Percentiles rank a stretch among this genome's conserved stretches.
phyloP scores from a whole-genome alignment of 2,797 vertebrate species.

The Staurois parvus region DNA sequence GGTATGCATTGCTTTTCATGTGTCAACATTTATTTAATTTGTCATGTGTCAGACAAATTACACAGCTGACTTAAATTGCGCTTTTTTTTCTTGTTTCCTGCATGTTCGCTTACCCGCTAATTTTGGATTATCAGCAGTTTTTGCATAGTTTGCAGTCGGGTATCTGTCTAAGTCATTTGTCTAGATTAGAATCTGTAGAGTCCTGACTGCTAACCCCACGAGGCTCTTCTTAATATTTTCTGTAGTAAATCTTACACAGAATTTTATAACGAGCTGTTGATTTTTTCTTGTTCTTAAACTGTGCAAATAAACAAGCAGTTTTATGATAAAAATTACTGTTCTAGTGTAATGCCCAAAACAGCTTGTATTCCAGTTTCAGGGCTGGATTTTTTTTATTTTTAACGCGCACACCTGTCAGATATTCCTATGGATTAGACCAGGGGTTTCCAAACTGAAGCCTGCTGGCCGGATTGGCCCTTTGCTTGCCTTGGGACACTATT shows the following conservation, averaged over 20 bases:
- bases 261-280: constrained; percentile 59
- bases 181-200: constrained; percentile 72
- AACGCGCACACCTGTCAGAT: too few species aligned
- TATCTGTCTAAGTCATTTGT: constrained; percentile 74
- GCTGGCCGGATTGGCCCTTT: too few species aligned
- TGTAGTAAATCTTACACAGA: constrained; percentile 36
- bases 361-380: too few species aligned
- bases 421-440: too few species aligned
- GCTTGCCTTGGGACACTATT: too few species aligned
- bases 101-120: constrained; percentile 61
- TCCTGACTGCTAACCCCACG: constrained; percentile 59
- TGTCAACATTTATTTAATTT: constrained; percentile 67
- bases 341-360: too few species aligned
- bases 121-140: constrained; percentile 72
- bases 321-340: too few species aligned
- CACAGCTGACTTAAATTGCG: constrained; percentile 42
- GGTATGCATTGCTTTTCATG: constrained; percentile 38
- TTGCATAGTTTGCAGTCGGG: constrained; percentile 62
- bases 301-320: constrained; percentile 19
- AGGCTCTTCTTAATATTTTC: constrained; percentile 55
- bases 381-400: too few species aligned
- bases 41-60: constrained; percentile 64
- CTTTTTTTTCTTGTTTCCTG: constrained; percentile 43
- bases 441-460: too few species aligned
- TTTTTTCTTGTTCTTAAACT: constrained; percentile 6